These are phyloP conservation scores for Nasonovia ribisnigri DNA, from an alignment of 2,888 invertebrate species.

Conservation along the genomic window DNA sequence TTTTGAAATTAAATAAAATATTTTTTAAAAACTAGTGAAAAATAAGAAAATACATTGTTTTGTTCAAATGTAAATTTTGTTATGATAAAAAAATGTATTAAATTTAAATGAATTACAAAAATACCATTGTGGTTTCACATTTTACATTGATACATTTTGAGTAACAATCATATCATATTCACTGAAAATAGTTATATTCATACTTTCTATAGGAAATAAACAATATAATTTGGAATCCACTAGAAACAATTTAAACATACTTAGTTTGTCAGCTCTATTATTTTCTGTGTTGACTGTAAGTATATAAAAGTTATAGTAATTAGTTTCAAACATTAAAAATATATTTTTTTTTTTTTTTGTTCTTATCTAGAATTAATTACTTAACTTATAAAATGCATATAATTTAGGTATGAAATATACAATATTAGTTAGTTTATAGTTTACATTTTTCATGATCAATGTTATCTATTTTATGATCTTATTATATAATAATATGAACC, in stretches of 20 bases:
- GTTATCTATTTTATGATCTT: constrained; percentile 1
- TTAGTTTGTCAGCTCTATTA: neutral
- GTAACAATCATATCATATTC: neutral
- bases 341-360: neutral
- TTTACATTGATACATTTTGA: neutral
- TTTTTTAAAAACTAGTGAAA: neutral
- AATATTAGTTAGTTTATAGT: neutral
- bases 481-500: neutral
- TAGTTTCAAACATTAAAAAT: neutral
- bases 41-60: neutral
- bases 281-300: neutral
- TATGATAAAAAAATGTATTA: neutral
- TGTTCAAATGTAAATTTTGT: neutral
- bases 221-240: neutral
- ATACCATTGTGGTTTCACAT: too few relatives aligned
- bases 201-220: neutral
- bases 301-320: neutral
- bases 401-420: neutral
- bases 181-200: neutral
- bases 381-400: neutral
- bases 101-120: neutral
- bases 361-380: constrained; percentile 5
- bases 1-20: too few relatives aligned
- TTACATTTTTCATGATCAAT: neutral
- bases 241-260: neutral